Conservation (phyloP, 2,888 invertebrate species). For the Hirtodrosophila histrioides region DNA sequence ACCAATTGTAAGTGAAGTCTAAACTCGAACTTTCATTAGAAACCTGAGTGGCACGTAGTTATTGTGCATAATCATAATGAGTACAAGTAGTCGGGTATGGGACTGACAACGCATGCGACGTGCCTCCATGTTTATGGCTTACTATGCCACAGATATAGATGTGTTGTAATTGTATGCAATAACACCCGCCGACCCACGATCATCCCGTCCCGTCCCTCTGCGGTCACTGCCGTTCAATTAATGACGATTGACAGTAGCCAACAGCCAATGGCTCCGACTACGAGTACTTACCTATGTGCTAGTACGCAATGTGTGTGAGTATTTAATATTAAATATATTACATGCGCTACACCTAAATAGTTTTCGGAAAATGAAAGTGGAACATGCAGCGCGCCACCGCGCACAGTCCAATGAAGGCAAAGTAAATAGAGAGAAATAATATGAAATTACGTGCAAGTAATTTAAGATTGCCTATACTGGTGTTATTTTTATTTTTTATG, state of each 20-base stretch:
- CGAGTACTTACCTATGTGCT: constrained; percentile 1
- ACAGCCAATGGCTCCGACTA: too few species aligned
- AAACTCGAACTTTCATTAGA: constrained; percentile 19
- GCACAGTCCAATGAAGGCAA: constrained; percentile 8
- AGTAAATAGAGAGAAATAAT: constrained; percentile 11
- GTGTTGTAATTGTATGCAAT: constrained; percentile 25
- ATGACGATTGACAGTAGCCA: not conserved
- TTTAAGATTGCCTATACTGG: constrained; percentile 15
- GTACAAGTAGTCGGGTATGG: constrained; percentile 5
- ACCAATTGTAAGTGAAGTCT: not conserved
- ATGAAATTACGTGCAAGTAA: constrained; percentile 44
- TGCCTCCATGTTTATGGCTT: constrained; percentile 3
- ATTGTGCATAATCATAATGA: constrained; percentile 19
- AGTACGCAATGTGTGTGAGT: not conserved
- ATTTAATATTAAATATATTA: not conserved
- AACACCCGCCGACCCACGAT: constrained; percentile 1
- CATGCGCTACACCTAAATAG: constrained; percentile 9
- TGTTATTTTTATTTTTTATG: constrained; percentile 6
- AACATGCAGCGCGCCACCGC: constrained; percentile 22
- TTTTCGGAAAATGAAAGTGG: constrained; percentile 47
- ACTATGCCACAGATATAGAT: constrained; percentile 1
- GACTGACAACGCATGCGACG: constrained; percentile 1
- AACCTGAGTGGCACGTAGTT: constrained; percentile 5
- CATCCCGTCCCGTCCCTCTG: not conserved
- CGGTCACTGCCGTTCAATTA: constrained; percentile 18